Evolutionary conservation across 1,140 invertebrate species (phyloP).

Genomic region (Magallana gigas): DNA sequence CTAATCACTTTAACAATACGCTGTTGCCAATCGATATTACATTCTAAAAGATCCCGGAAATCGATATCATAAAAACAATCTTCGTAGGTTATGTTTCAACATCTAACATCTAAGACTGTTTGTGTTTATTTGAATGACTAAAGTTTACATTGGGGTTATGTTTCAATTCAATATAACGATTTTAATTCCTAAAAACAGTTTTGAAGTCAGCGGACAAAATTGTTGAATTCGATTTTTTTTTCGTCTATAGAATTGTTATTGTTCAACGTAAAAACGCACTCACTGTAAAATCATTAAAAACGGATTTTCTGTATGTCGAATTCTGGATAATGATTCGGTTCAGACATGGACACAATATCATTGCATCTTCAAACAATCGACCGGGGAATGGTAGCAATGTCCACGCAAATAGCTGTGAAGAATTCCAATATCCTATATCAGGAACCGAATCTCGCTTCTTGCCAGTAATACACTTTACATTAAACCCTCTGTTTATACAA

Average conservation of each 20-base stretch:
- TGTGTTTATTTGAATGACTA: too few species aligned
- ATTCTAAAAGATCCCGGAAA: too few species aligned
- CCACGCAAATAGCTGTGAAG: conserved; percentile 1
- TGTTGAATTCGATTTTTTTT: conserved; percentile 25
- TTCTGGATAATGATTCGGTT: conserved; percentile 1
- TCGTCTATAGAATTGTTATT: neutral
- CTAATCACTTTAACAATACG: too few species aligned
- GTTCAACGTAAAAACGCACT: neutral
- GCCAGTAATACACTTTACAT: conserved; percentile 34
- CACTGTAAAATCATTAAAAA: conserved; percentile 24
- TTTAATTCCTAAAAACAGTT: too few species aligned
- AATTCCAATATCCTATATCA: conserved; percentile 17
- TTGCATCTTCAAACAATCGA: conserved; percentile 20
- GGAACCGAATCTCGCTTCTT: neutral
- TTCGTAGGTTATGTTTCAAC: too few species aligned
- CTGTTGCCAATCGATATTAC: too few species aligned
- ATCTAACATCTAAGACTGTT: too few species aligned
- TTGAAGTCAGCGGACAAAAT: neutral
- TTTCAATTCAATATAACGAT: too few species aligned
- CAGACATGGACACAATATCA: neutral
- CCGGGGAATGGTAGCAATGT: neutral
- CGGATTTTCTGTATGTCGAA: conserved; percentile 22
- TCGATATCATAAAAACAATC: too few species aligned
- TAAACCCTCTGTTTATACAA: conserved; percentile 6
- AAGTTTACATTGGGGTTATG: too few species aligned